Evolutionary conservation across 2,888 invertebrate genomes (phyloP).

Genomic region (Scaptomyza cyrtandrae): DNA sequence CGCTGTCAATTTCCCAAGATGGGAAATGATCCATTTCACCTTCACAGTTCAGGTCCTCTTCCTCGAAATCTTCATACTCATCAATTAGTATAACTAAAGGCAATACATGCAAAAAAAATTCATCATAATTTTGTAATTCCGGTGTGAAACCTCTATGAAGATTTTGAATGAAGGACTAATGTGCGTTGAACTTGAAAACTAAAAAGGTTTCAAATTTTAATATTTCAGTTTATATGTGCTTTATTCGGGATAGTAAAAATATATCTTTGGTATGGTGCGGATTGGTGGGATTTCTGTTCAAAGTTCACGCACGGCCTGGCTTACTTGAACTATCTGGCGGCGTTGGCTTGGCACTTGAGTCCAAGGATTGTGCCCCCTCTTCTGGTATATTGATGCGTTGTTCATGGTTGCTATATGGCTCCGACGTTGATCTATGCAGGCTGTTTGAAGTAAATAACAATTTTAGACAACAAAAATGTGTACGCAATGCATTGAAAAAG

Average conservation of each 20-base stretch:
- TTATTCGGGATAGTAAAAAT: constrained; percentile 44
- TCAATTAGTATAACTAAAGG: constrained; percentile 84
- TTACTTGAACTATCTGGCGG: constrained; percentile 89
- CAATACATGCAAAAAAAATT: constrained; percentile 1
- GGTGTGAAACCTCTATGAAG: background rate
- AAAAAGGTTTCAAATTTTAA: constrained; percentile 16
- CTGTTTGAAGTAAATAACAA: constrained; percentile 28
- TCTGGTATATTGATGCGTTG: constrained; percentile 86
- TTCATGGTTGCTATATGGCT: constrained; percentile 84
- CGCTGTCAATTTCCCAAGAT: constrained; percentile 85
- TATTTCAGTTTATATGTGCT: constrained; percentile 25
- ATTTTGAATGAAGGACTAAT: constrained; percentile 4
- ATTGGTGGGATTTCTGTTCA: background rate
- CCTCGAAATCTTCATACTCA: constrained; percentile 85
- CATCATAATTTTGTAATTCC: background rate
- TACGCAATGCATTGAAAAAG: no score
- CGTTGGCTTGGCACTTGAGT: constrained; percentile 85
- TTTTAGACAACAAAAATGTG: no score
- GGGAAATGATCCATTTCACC: constrained; percentile 85
- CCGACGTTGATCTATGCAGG: constrained; percentile 84
- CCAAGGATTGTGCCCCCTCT: constrained; percentile 81
- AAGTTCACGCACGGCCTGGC: constrained; percentile 48
- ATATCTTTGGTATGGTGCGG: constrained; percentile 33
- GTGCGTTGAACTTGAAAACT: background rate
- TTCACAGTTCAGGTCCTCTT: constrained; percentile 85